Percentiles rank a stretch among this genome's conserved stretches.
Conservation (phyloP, 2,797 vertebrate genomes). For the Peromyscus melanophrys region DNA sequence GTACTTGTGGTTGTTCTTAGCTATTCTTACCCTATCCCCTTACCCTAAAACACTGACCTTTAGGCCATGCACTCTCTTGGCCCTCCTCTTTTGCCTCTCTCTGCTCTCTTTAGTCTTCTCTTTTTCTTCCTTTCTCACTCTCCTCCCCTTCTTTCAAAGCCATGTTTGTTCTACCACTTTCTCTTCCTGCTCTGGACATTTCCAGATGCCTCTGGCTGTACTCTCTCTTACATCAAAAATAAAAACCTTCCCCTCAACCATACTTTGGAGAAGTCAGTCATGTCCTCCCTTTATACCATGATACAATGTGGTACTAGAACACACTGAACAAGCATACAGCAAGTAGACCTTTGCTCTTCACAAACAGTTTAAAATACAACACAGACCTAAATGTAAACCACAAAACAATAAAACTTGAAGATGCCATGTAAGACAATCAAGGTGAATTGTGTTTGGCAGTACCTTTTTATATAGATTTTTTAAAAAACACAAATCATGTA, state of each 20-base stretch:
- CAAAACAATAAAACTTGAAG: background rate
- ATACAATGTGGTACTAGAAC: background rate
- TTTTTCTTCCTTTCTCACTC: background rate
- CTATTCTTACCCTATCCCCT: background rate
- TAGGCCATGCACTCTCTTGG: background rate
- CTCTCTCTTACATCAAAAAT: background rate
- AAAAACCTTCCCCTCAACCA: background rate
- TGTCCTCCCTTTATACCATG: background rate
- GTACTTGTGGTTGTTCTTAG: background rate
- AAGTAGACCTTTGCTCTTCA: background rate
- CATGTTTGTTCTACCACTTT: background rate
- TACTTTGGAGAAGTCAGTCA: background rate
- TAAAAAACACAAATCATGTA: background rate
- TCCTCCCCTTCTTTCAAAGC: background rate
- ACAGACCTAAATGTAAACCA: background rate
- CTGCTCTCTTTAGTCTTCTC: background rate
- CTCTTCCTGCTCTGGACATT: background rate
- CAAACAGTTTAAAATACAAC: background rate
- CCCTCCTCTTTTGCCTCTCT: background rate
- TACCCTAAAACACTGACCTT: background rate
- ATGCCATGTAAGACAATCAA: slow-evolving; percentile 2
- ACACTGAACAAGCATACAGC: background rate
- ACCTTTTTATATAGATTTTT: background rate
- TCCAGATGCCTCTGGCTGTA: background rate
- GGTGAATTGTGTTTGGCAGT: background rate